Evolutionary conservation across 2,888 invertebrate species (phyloP), one percentile per base, ranked within the genome.

Genomic region (Bibio marci): DNA sequence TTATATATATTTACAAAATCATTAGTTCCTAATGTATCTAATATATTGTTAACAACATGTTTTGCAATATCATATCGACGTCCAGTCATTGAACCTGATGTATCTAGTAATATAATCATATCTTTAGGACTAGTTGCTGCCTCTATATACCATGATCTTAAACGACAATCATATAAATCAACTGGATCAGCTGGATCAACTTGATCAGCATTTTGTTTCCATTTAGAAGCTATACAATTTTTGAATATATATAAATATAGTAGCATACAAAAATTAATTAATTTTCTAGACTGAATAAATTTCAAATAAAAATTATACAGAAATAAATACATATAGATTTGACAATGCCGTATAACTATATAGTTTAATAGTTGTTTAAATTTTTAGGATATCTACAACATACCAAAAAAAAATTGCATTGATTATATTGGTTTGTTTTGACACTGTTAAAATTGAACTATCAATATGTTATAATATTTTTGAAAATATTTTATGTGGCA

Each of bases 91-190:
- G 88, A 88, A 41, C 92, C 91, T 52, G 88, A 86, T 32, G 76
- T 73, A 58, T 92, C 92, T 45, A 92, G 73, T 49, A 94, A 67
- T 49, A 92, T 67, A 40, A 73, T 77, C 46, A 90, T 64, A 62
- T 98, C 97, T 65, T 98, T 98, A 1, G 97, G 91, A 56, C 91
- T 92, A 8, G 92, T 87, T 10, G 97, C 95, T 3, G 95, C 95
- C 63, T 94, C 88, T 59, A 97, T 91, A 61, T 88, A 98, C 95
- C 95, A 95, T 38, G 83, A 82, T 50, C 92, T 73, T 32, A 90
- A 80, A 28, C 95, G 76, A 56, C 91, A 94, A 62, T 98, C 97
- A 61, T 87, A 97, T 44, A 95, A 73, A 62, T 98, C 97, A 30
- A 85, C 80, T 36, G 80, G 78, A 51, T 80, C 76, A 3, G 34